A percentile compares a stretch with the other conserved stretches of the same genome.
Conservation (phyloP, 2,113 vertebrate species). For the Cinclus cinclus region DNA sequence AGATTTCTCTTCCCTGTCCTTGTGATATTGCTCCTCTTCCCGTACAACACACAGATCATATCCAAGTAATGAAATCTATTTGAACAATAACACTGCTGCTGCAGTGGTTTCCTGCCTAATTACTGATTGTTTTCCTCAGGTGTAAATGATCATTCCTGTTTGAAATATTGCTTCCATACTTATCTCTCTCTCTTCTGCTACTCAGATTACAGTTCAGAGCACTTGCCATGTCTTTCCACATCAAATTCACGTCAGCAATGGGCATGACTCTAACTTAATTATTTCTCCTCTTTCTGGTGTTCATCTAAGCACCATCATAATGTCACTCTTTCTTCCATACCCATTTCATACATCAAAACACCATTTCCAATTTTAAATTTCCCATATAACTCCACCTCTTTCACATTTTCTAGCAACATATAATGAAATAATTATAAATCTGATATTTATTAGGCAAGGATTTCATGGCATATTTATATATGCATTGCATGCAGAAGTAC, state of each 20-base stretch:
- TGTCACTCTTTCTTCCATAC: neutral
- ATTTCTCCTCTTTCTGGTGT: neutral
- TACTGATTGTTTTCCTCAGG: neutral
- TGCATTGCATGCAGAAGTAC: neutral
- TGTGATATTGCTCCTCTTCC: neutral
- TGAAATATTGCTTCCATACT: neutral
- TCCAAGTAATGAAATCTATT: neutral
- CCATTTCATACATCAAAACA: neutral
- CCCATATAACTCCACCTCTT: neutral
- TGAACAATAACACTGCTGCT: neutral
- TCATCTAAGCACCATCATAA: neutral
- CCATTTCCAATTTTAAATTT: neutral
- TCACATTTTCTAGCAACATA: neutral
- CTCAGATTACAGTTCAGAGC: neutral
- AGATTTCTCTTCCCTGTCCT: neutral
- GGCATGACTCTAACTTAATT: neutral
- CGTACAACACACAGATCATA: neutral
- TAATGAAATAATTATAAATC: neutral
- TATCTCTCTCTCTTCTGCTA: neutral
- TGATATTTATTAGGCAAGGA: neutral
- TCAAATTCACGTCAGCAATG: neutral
- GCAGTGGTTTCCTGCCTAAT: neutral
- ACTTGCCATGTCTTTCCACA: neutral
- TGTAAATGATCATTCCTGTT: neutral
- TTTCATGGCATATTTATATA: neutral